Percentiles rank a stretch among this genome's conserved stretches.
Evolutionary conservation across 37 sponge, comb jelly and placozoan species (phyloP).

Genomic region (Crambe crambe): DNA sequence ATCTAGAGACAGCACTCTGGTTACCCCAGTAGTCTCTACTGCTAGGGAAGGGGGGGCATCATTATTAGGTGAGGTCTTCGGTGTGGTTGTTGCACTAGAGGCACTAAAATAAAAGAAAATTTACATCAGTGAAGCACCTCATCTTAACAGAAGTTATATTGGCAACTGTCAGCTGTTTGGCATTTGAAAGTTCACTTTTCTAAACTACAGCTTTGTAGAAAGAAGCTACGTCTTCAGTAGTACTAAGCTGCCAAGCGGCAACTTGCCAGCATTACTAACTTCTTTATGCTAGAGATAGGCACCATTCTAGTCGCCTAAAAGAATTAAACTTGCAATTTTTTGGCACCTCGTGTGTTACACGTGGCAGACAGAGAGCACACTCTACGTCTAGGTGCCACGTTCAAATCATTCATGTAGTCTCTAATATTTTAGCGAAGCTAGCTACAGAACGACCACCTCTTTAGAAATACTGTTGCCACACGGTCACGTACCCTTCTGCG

Average conservation of each 20-base stretch:
- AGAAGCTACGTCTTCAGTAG: too few relatives aligned
- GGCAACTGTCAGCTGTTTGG: background rate
- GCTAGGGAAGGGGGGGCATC: conserved; percentile 15
- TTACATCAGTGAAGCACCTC: background rate
- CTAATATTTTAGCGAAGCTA: background rate
- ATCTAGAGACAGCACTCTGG: conserved; percentile 9
- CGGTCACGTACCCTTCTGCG: conserved; percentile 71
- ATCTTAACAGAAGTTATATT: background rate
- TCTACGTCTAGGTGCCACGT: too few relatives aligned
- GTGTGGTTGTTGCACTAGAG: conserved; percentile 4
- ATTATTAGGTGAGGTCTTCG: conserved; percentile 11
- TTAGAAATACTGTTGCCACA: conserved; percentile 35
- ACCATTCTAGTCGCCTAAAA: too few relatives aligned
- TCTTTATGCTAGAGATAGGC: too few relatives aligned
- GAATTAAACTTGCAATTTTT: too few relatives aligned
- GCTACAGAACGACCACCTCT: conserved; percentile 34
- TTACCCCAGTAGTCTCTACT: conserved; percentile 45
- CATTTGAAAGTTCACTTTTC: too few relatives aligned
- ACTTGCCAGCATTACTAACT: too few relatives aligned
- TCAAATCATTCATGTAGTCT: too few relatives aligned
- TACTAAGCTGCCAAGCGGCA: too few relatives aligned
- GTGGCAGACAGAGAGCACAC: too few relatives aligned
- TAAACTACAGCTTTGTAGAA: too few relatives aligned
- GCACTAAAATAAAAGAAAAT: background rate
- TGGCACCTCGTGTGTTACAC: too few relatives aligned